Evolutionary conservation across 2,888 invertebrate species (phyloP).

Genomic region (Hyles lineata): DNA sequence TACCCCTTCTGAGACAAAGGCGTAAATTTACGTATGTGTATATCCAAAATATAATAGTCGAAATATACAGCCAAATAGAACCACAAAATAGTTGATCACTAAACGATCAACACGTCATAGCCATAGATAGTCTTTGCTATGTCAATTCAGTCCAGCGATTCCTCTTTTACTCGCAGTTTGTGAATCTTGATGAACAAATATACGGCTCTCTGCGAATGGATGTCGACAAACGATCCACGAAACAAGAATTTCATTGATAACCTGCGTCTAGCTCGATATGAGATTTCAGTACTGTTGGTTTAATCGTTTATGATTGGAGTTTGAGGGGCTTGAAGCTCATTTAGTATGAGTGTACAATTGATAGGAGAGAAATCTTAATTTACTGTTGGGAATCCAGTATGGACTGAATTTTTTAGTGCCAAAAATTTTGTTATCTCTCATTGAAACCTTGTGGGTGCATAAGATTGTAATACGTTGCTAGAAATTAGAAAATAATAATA

Average conservation of each 20-base stretch:
- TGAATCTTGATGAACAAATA: constrained; percentile 14
- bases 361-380: not conserved
- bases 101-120: not conserved
- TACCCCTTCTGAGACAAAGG: no score
- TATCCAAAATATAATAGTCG: no score
- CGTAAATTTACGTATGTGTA: no score
- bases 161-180: not conserved
- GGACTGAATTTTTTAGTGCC: no score
- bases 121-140: not conserved
- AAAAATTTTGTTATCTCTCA: no score
- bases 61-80: no score
- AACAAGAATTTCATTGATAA: not conserved
- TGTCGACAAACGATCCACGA: constrained; percentile 1
- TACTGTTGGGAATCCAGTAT: no score
- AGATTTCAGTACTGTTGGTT: not conserved
- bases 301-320: not conserved
- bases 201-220: not conserved
- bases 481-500: no score
- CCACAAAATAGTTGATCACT: no score
- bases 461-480: no score
- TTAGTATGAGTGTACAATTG: not conserved
- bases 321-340: not conserved
- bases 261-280: not conserved
- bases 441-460: no score
- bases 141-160: not conserved